Evolutionary conservation across 2,888 invertebrate genomes (phyloP).

Genomic region (Calameuta pallipes): DNA sequence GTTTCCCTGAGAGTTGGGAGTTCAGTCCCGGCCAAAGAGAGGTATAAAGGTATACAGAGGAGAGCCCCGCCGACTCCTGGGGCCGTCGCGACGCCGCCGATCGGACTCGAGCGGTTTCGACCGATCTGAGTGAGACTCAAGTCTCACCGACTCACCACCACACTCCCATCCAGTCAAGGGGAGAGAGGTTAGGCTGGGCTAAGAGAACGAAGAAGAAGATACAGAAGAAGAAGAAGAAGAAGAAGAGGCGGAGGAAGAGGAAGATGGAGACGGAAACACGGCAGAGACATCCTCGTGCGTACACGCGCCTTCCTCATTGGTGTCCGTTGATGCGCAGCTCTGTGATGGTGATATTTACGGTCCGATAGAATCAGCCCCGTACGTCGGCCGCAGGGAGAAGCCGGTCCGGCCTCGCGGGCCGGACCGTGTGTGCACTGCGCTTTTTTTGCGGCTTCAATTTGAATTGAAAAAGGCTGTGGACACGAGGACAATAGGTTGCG

Average conservation of each 20-base stretch:
- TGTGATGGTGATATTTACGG: conserved; percentile 63
- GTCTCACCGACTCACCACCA: background rate
- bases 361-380: conserved; percentile 62
- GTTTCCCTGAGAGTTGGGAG: background rate
- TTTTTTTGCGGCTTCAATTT: conserved; percentile 63
- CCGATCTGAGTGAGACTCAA: background rate
- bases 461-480: conserved; percentile 64
- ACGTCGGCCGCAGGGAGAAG: conserved; percentile 40
- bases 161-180: conserved; percentile 3
- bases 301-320: conserved; percentile 1
- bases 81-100: background rate
- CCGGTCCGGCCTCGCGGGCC: conserved; percentile 42
- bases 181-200: background rate
- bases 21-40: background rate
- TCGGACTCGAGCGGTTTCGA: background rate
- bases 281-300: conserved; percentile 10
- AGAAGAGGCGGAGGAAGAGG: background rate
- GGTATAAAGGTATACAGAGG: background rate
- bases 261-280: conserved; percentile 12
- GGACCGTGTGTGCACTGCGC: conserved; percentile 51
- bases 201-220: background rate
- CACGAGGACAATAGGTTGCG: conserved; percentile 63
- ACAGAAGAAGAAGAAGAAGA: too few relatives aligned
- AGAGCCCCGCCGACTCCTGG: background rate
- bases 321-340: conserved; percentile 25